Evolutionary conservation across 2,113 vertebrate species (phyloP), one percentile per base, ranked within the genome.

Genomic region (Symphodus melops): DNA sequence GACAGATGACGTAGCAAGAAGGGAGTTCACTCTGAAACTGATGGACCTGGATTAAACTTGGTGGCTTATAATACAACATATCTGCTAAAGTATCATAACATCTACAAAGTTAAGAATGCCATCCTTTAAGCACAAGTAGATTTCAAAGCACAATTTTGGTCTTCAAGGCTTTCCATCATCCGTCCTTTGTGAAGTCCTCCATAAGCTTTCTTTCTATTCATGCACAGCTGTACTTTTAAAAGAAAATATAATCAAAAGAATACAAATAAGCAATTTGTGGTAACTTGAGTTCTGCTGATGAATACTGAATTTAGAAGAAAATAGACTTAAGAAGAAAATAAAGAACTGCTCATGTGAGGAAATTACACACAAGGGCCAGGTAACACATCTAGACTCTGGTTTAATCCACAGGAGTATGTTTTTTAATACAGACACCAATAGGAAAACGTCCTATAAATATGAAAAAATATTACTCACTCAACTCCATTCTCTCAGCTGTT

Each of bases 391-490:
- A 58, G 44, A 83, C 52, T 20, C 23, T 44, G 55, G 52, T 62
- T 60, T 79, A 49, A 81, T 55, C 23, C 55, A 67, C 72, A 14
- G 25, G 41, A 56, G 60, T 52, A 28, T 52, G 16, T 44, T 62
- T 66, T 44, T 57, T 19, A 66, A 77, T 75, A 75, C 16, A 79
- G 73, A 81, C 81, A 81, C 59, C 39, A 41, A 3, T 41, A 77
- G 87, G 67, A 72, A 78, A 75, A 75, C 49, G 64, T 65, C 23
- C 79, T 55, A 72, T 54, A 75, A 74, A 61, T 66, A 73, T 75
- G 13, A 73, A 36, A 21, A 39, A 64, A 46, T 72, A 13, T 66
- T 70, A 14, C 53, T 69, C 36, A 12, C 53, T 60, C 58, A 56
- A 57, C 2, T 48, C 51, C 67, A 56, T 46, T 46, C 57, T 48